Evolutionary conservation across 2,888 invertebrate genomes (phyloP).

Genomic region (Agrochola lota): DNA sequence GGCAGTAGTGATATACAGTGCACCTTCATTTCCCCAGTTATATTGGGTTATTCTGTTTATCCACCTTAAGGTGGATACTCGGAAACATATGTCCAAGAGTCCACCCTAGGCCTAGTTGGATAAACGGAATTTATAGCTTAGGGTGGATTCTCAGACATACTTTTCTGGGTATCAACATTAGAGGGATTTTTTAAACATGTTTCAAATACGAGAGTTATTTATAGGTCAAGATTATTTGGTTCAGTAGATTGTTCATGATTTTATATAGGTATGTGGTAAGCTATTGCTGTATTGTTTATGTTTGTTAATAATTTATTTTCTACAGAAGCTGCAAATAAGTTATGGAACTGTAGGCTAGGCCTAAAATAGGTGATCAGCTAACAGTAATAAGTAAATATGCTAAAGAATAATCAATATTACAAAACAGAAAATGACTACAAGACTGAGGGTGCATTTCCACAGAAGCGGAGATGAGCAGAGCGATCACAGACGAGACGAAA

Average conservation of each 20-base stretch:
- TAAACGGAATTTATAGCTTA: too few relatives aligned
- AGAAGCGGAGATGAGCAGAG: too few relatives aligned
- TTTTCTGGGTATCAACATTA: too few relatives aligned
- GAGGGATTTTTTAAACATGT: too few relatives aligned
- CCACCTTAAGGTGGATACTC: too few relatives aligned
- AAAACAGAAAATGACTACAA: background rate
- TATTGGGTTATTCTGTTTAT: too few relatives aligned
- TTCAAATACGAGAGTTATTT: background rate
- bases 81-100: too few relatives aligned
- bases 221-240: background rate
- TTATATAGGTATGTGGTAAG: background rate
- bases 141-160: too few relatives aligned
- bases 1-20: background rate
- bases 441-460: too few relatives aligned
- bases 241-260: background rate
- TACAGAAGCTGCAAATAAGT: constrained; percentile 5
- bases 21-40: background rate
- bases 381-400: background rate
- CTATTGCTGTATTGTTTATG: background rate
- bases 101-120: too few relatives aligned
- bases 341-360: background rate
- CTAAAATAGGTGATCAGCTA: background rate
- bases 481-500: too few relatives aligned
- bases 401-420: background rate
- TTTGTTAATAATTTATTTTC: constrained; percentile 5